Evolutionary conservation across 1,140 invertebrate genomes (phyloP).

Genomic region (Ips nitidus): DNA sequence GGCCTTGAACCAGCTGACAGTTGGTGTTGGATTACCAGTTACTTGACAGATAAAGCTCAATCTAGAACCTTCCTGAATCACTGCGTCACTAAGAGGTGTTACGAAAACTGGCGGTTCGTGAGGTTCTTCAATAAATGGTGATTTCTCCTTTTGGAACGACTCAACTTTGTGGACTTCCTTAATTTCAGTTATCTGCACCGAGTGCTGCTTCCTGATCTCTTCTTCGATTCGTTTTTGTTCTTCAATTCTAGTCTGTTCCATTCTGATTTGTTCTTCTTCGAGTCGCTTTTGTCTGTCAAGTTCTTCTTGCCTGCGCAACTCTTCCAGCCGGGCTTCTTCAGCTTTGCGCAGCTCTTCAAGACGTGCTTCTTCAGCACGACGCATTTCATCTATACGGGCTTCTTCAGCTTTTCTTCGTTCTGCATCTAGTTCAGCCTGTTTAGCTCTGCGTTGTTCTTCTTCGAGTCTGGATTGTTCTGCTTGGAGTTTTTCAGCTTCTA

Average conservation of each 20-base stretch:
- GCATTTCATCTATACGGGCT: slow-evolving; percentile 18
- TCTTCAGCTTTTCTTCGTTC: slow-evolving; percentile 45
- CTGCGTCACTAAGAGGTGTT: slow-evolving; percentile 66
- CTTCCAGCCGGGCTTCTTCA: slow-evolving; percentile 42
- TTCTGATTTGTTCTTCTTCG: slow-evolving; percentile 38
- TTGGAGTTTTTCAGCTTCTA: slow-evolving; percentile 52
- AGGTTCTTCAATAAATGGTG: slow-evolving; percentile 40
- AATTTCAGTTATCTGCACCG: slow-evolving; percentile 41
- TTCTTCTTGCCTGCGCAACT: slow-evolving; percentile 45
- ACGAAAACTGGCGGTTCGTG: slow-evolving; percentile 61
- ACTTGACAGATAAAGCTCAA: slow-evolving; percentile 53
- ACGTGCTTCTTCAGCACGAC: slow-evolving; percentile 35
- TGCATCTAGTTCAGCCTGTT: slow-evolving; percentile 45
- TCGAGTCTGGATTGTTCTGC: slow-evolving; percentile 34
- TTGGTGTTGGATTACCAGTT: slow-evolving; percentile 77
- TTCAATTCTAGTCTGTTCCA: slow-evolving; percentile 20
- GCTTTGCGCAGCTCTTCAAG: slow-evolving; percentile 21
- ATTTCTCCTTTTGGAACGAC: slow-evolving; percentile 33
- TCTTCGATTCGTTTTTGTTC: slow-evolving; percentile 32
- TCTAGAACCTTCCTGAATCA: slow-evolving; percentile 67
- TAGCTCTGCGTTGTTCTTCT: slow-evolving; percentile 25
- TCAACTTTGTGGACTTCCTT: slow-evolving; percentile 38
- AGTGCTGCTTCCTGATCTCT: slow-evolving; percentile 36
- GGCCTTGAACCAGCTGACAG: slow-evolving; percentile 75
- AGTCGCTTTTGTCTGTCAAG: slow-evolving; percentile 22